Conservation (phyloP, 1,140 invertebrate genomes). For the Pseudomyrmex sp. region DNA sequence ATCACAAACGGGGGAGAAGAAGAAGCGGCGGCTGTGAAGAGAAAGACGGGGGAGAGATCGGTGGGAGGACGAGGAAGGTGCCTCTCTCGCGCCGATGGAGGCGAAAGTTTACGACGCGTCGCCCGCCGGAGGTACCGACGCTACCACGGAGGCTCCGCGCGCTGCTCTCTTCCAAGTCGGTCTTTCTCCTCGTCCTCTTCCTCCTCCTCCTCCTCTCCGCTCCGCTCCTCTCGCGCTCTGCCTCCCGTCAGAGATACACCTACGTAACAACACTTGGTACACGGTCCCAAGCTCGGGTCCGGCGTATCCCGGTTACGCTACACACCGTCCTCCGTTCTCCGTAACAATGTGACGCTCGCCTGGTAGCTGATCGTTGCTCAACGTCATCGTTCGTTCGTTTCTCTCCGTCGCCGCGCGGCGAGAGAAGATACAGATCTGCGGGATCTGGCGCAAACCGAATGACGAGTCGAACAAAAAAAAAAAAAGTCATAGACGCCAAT, state of each 20-base stretch:
- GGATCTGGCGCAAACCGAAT: background rate
- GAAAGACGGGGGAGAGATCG: background rate
- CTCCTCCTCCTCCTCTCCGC: conserved; percentile 20
- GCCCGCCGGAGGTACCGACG: conserved; percentile 81
- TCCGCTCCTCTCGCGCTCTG: background rate
- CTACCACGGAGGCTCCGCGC: conserved; percentile 78
- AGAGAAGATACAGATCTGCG: conserved; percentile 19
- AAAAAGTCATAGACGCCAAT: no score
- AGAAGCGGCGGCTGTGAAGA: conserved; percentile 25
- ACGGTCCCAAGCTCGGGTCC: conserved; percentile 59
- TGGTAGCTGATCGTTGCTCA: conserved; percentile 72
- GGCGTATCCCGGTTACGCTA: conserved; percentile 72
- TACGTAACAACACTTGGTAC: conserved; percentile 73
- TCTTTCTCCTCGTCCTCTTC: conserved; percentile 46
- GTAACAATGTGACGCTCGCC: conserved; percentile 73
- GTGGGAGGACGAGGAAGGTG: conserved; percentile 72
- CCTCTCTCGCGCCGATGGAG: conserved; percentile 80
- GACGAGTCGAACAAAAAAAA: background rate
- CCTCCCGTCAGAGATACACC: conserved; percentile 60
- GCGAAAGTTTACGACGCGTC: conserved; percentile 84
- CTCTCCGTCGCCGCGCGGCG: conserved; percentile 18
- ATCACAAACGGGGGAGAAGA: conserved; percentile 34
- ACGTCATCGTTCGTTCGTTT: conserved; percentile 68
- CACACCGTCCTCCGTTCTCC: conserved; percentile 60
- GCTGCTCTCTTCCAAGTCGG: conserved; percentile 39